These are phyloP conservation scores for Semotilus atromaculatus DNA, from an alignment of 2,797 vertebrate genomes.

Conservation along the genomic window DNA sequence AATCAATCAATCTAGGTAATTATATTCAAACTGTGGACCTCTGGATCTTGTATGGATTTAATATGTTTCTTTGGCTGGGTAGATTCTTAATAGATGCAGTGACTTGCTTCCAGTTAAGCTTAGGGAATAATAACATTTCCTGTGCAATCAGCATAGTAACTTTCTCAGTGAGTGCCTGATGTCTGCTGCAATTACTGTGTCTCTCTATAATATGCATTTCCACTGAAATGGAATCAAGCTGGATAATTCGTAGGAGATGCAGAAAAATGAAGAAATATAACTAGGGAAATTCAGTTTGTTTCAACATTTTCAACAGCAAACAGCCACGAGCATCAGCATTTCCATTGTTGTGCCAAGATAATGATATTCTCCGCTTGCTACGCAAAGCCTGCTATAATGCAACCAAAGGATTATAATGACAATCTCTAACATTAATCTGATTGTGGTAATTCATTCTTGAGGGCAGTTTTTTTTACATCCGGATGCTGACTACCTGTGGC, in stretches of 20 bases:
- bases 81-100: constrained; percentile 55
- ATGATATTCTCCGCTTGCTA: constrained; percentile 68
- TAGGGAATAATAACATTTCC: constrained; percentile 74
- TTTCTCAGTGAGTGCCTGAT: constrained; percentile 71
- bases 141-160: constrained; percentile 74
- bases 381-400: constrained; percentile 62
- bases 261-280: constrained; percentile 80
- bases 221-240: constrained; percentile 71
- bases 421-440: constrained; percentile 81
- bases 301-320: constrained; percentile 75
- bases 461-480: constrained; percentile 66
- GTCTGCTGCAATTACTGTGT: constrained; percentile 75
- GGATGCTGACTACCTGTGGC: constrained; percentile 72
- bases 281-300: constrained; percentile 69
- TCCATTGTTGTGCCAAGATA: constrained; percentile 71
- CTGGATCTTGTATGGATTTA: constrained; percentile 51
- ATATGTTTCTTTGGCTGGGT: constrained; percentile 51
- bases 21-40: constrained; percentile 55
- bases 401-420: constrained; percentile 74
- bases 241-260: constrained; percentile 79
- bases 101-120: constrained; percentile 65
- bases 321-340: constrained; percentile 68
- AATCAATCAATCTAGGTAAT: constrained; percentile 52
- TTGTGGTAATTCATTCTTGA: constrained; percentile 72
- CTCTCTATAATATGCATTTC: constrained; percentile 75